Evolutionary conservation across 2,888 invertebrate species (phyloP).

Genomic region (Heteromyza rotundicornis): DNA sequence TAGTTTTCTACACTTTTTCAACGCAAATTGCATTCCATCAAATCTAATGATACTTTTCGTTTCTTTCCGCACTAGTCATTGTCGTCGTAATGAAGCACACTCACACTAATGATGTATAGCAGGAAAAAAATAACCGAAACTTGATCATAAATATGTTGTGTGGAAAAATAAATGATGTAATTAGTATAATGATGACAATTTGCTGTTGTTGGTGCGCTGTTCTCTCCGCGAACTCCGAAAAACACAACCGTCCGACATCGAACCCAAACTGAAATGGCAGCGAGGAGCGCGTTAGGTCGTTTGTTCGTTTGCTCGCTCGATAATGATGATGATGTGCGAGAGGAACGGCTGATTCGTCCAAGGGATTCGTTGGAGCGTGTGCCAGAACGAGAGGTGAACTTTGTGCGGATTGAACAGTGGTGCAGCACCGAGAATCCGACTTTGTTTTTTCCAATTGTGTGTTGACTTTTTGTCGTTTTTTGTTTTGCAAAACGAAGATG

Average conservation of each 20-base stretch:
- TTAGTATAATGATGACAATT: constrained; percentile 45
- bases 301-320: background rate
- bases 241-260: constrained; percentile 20
- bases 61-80: background rate
- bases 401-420: too few species aligned
- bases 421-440: too few species aligned
- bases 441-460: too few species aligned
- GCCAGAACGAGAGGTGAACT: too few species aligned
- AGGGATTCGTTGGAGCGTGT: too few species aligned
- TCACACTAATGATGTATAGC: background rate
- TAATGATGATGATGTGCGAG: constrained; percentile 4
- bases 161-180: constrained; percentile 41
- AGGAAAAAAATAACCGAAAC: constrained; percentile 18
- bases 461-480: background rate
- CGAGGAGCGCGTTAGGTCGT: background rate
- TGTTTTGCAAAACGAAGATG: constrained; percentile 17
- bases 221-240: constrained; percentile 26
- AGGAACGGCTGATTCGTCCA: too few species aligned
- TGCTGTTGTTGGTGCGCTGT: constrained; percentile 31
- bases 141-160: constrained; percentile 30
- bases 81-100: background rate
- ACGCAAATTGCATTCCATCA: too few species aligned
- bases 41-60: background rate
- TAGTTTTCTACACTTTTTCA: too few species aligned
- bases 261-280: constrained; percentile 14